These are phyloP conservation scores for Danaus melanippus DNA, from an alignment of 1,140 invertebrate species.

Conservation along the genomic window DNA sequence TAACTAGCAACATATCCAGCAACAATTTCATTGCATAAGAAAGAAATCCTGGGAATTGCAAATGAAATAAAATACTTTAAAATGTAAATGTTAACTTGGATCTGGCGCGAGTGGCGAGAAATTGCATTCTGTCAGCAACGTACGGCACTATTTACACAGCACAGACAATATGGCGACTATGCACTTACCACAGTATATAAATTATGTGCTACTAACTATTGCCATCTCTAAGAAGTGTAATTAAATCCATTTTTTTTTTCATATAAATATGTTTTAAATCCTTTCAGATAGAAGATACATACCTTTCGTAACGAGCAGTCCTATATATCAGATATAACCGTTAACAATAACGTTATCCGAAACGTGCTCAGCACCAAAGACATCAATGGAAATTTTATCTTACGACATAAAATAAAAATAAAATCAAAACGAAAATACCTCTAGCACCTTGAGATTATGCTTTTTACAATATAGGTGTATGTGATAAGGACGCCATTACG, in stretches of 20 bases:
- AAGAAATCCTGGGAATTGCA: slow-evolving; percentile 23
- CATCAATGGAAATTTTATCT: too few relatives aligned
- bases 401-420: too few relatives aligned
- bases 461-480: too few relatives aligned
- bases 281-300: background rate
- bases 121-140: slow-evolving; percentile 30
- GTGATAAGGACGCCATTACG: too few relatives aligned
- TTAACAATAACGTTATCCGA: too few relatives aligned
- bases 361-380: too few relatives aligned
- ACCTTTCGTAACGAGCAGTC: slow-evolving; percentile 22
- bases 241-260: too few relatives aligned
- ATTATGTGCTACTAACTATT: slow-evolving; percentile 9
- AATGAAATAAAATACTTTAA: slow-evolving; percentile 28
- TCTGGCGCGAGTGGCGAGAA: slow-evolving; percentile 23
- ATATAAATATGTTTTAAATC: background rate
- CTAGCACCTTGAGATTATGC: too few relatives aligned
- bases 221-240: too few relatives aligned
- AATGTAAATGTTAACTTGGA: slow-evolving; percentile 33
- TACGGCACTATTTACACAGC: slow-evolving; percentile 14
- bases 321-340: slow-evolving; percentile 42
- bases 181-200: slow-evolving; percentile 24
- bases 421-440: too few relatives aligned
- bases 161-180: slow-evolving; percentile 17
- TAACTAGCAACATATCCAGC: slow-evolving; percentile 19
- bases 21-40: slow-evolving; percentile 14